Evolutionary conservation across 2,888 invertebrate species (phyloP).

Genomic region (Abscondita cerata): DNA sequence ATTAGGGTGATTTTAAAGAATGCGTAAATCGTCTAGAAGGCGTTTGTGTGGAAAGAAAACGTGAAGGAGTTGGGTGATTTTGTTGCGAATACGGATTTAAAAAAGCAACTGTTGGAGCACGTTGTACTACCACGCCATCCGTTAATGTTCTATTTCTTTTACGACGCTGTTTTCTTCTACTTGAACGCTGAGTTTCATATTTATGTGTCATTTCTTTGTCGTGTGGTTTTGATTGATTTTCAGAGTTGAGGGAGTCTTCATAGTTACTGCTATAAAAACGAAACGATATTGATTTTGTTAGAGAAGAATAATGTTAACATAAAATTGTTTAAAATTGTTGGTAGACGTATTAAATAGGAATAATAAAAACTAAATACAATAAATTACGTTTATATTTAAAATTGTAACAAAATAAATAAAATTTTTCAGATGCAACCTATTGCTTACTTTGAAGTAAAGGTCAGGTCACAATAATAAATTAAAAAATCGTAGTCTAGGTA

Average conservation of each 20-base stretch:
- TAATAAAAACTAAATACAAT: too few species aligned
- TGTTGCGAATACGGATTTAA: slow-evolving; percentile 22
- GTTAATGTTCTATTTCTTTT: slow-evolving; percentile 27
- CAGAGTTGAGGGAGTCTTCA: slow-evolving; percentile 80
- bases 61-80: slow-evolving; percentile 16
- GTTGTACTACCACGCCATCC: slow-evolving; percentile 19
- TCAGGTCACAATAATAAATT: too few species aligned
- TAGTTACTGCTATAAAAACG: slow-evolving; percentile 62
- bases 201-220: slow-evolving; percentile 18
- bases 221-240: slow-evolving; percentile 60
- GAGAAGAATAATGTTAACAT: background rate
- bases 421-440: too few species aligned
- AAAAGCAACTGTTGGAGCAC: slow-evolving; percentile 14
- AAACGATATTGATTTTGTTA: background rate
- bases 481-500: too few species aligned
- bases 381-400: too few species aligned
- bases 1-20: background rate
- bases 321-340: background rate
- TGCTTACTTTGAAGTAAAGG: too few species aligned
- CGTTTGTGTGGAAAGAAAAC: slow-evolving; percentile 19
- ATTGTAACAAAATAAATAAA: too few species aligned
- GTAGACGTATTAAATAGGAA: background rate
- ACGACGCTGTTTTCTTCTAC: slow-evolving; percentile 25
- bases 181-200: slow-evolving; percentile 17
- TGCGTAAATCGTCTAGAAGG: background rate